Evolutionary conservation across 30 jellyfish, hydroid and myxozoan species (phyloP).

Genomic region (Clytia hemisphaerica): DNA sequence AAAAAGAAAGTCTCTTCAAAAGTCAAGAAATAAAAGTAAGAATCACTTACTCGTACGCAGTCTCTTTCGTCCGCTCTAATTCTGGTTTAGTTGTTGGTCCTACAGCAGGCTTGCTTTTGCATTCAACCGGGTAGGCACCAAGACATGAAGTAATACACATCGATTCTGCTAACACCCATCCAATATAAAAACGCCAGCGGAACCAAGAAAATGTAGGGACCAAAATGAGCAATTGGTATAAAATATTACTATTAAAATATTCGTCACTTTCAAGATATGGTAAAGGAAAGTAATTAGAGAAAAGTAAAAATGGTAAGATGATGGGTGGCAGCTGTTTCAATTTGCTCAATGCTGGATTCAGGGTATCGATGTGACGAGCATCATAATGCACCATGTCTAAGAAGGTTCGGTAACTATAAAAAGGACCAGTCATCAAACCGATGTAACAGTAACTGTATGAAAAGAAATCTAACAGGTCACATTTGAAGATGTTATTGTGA

Average conservation of each 20-base stretch:
- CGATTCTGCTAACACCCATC: constrained; percentile 90
- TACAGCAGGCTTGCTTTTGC: constrained; percentile 69
- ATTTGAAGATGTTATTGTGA: constrained; percentile 10
- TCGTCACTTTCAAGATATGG: constrained; percentile 45
- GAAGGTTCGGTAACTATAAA: constrained; percentile 63
- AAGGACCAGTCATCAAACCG: constrained; percentile 79
- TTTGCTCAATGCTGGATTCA: constrained; percentile 70
- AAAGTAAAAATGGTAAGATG: constrained; percentile 58
- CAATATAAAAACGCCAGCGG: constrained; percentile 72
- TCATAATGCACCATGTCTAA: constrained; percentile 77
- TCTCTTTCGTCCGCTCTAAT: constrained; percentile 26
- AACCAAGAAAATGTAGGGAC: constrained; percentile 84
- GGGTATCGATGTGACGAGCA: constrained; percentile 64
- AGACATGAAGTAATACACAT: constrained; percentile 84
- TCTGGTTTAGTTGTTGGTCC: constrained; percentile 61
- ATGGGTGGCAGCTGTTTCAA: constrained; percentile 37
- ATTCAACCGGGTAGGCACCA: constrained; percentile 91
- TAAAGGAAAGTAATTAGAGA: constrained; percentile 53
- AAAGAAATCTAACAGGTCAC: constrained; percentile 12
- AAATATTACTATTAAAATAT: constrained; percentile 54
- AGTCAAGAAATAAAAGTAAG: neutral
- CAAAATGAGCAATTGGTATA: constrained; percentile 38
- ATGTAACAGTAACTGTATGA: constrained; percentile 18
- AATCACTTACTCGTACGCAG: constrained; percentile 60
- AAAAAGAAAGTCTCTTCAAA: too few relatives aligned